These are phyloP conservation scores for Byasa hedistus DNA, from an alignment of 2,888 invertebrate species.

Conservation along the genomic window DNA sequence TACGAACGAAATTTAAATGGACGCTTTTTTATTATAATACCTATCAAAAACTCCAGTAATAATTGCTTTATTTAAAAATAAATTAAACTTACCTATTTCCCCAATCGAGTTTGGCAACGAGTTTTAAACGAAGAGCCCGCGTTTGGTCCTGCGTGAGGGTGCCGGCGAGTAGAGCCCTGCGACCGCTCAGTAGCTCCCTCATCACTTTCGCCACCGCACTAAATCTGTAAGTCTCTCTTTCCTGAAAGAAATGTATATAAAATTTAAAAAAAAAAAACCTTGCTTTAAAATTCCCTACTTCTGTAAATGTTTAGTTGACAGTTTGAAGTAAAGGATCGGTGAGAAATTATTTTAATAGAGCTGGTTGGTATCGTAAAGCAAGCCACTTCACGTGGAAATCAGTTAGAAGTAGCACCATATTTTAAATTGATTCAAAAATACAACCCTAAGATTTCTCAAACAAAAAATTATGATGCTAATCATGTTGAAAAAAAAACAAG, in stretches of 20 bases:
- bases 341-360: too few relatives aligned
- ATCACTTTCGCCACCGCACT: slow-evolving; percentile 92
- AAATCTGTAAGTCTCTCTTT: slow-evolving; percentile 91
- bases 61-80: slow-evolving; percentile 3
- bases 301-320: neutral
- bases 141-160: slow-evolving; percentile 96
- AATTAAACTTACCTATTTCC: slow-evolving; percentile 91
- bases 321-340: too few relatives aligned
- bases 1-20: too few relatives aligned
- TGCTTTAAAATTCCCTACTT: neutral
- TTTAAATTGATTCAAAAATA: too few relatives aligned
- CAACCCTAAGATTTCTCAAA: too few relatives aligned
- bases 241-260: slow-evolving; percentile 76
- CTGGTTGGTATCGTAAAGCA: too few relatives aligned
- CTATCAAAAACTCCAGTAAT: too few relatives aligned
- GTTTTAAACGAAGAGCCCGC: slow-evolving; percentile 89
- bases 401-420: too few relatives aligned
- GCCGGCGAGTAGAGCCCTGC: slow-evolving; percentile 90
- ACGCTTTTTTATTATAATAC: too few relatives aligned
- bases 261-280: neutral
- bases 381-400: too few relatives aligned
- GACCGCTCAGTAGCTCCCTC: slow-evolving; percentile 91
- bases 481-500: too few relatives aligned
- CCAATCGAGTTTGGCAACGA: slow-evolving; percentile 96
- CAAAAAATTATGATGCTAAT: too few relatives aligned